Percentiles rank a stretch among this genome's conserved stretches.
These are phyloP conservation scores for Eublepharis macularius DNA, from an alignment of 2,113 vertebrate species.

Conservation along the genomic window DNA sequence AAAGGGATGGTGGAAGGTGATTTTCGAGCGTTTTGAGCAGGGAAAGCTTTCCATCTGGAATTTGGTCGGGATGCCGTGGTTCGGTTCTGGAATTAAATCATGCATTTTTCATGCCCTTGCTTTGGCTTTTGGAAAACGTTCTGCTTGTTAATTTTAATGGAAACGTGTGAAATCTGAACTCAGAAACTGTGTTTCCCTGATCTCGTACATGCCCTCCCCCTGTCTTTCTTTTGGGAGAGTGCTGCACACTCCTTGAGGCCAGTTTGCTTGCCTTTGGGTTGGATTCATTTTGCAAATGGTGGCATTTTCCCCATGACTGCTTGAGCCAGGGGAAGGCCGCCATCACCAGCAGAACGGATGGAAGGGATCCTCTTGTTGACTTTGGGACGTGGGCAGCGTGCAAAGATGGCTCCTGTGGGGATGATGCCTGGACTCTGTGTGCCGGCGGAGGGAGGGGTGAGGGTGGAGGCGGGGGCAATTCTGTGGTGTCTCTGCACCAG, in stretches of 20 bases:
- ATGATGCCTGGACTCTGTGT: not conserved
- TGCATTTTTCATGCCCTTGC: not conserved
- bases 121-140: not conserved
- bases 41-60: not conserved
- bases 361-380: not conserved
- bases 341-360: too few species aligned
- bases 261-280: not conserved
- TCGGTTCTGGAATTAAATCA: not conserved
- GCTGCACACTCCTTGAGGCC: not conserved
- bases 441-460: not conserved
- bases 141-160: not conserved
- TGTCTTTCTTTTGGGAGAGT: not conserved
- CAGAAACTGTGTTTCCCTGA: not conserved
- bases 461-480: not conserved
- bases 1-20: too few species aligned
- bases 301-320: too few species aligned
- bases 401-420: not conserved
- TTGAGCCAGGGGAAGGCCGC: too few species aligned
- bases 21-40: not conserved
- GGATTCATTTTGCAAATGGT: too few species aligned
- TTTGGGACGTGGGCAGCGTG: not conserved
- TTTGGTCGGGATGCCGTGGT: not conserved
- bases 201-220: rapidly evolving
- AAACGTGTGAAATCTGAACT: not conserved
- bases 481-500: not conserved